Evolutionary conservation across 2,888 invertebrate genomes (phyloP).

Genomic region (Pseudeuparius sepicola): DNA sequence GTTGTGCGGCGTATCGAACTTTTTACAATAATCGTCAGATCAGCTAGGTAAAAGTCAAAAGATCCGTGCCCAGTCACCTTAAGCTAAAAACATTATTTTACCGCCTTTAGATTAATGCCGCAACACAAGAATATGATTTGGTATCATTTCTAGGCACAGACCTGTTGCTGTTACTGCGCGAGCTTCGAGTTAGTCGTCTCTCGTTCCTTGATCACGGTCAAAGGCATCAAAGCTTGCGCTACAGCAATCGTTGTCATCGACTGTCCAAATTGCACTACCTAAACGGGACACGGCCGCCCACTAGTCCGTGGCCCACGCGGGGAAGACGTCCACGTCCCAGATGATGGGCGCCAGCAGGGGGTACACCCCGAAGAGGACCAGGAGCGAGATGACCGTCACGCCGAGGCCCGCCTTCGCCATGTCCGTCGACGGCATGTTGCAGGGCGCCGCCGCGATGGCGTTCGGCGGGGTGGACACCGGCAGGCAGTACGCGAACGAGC

Average conservation of each 20-base stretch:
- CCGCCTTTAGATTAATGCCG: too few relatives aligned
- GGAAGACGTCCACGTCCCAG: slow-evolving; percentile 53
- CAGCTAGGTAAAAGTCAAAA: too few relatives aligned
- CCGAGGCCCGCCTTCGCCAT: slow-evolving; percentile 61
- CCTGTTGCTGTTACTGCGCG: too few relatives aligned
- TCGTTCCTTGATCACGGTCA: too few relatives aligned
- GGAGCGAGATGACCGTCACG: slow-evolving; percentile 65
- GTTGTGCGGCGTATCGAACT: too few relatives aligned
- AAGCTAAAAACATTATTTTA: too few relatives aligned
- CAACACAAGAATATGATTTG: too few relatives aligned
- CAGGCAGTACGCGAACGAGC: slow-evolving; percentile 88
- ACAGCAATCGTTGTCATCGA: slow-evolving; percentile 50
- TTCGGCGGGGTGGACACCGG: slow-evolving; percentile 94
- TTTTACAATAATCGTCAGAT: too few relatives aligned
- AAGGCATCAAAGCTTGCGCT: slow-evolving; percentile 89
- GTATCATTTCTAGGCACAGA: too few relatives aligned
- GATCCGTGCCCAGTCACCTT: too few relatives aligned
- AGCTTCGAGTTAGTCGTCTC: too few relatives aligned
- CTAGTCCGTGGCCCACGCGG: slow-evolving; percentile 45
- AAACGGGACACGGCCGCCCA: too few relatives aligned
- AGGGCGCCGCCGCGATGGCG: slow-evolving; percentile 81
- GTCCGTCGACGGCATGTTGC: slow-evolving; percentile 66
- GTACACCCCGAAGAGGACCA: slow-evolving; percentile 60
- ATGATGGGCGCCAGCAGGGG: slow-evolving; percentile 65
- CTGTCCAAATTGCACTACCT: slow-evolving; percentile 3